Evolutionary conservation across 2,888 invertebrate genomes (phyloP).

Genomic region (Agrochola lychnidis): DNA sequence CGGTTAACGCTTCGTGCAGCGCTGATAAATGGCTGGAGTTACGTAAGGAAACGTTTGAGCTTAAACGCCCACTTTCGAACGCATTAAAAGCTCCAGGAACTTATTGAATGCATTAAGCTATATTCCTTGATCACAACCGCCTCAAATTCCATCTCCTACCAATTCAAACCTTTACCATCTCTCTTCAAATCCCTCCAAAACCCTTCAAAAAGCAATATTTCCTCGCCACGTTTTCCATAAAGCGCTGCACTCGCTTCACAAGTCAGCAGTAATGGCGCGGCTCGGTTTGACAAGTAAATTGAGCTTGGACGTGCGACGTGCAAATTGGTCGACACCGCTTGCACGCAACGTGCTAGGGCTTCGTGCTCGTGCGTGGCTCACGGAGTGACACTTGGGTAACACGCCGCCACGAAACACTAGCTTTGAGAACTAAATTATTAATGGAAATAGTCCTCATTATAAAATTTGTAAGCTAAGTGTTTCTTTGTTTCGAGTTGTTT

Average conservation of each 20-base stretch:
- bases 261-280: constrained; percentile 70
- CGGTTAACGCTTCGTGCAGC: constrained; percentile 55
- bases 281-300: constrained; percentile 86
- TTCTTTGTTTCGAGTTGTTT: constrained; percentile 42
- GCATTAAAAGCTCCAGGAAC: neutral
- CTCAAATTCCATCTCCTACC: neutral
- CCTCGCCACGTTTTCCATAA: constrained; percentile 30
- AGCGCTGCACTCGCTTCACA: constrained; percentile 64
- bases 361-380: constrained; percentile 68
- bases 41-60: constrained; percentile 6
- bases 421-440: constrained; percentile 62
- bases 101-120: neutral
- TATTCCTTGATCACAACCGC: neutral
- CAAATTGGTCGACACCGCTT: constrained; percentile 82
- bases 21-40: constrained; percentile 23
- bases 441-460: constrained; percentile 56
- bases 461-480: constrained; percentile 29
- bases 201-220: constrained; percentile 13
- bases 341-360: constrained; percentile 65
- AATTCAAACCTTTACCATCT: neutral
- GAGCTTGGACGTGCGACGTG: constrained; percentile 83
- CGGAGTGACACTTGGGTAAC: constrained; percentile 71
- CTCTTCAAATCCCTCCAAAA: neutral
- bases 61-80: neutral
- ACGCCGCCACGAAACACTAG: constrained; percentile 61